Base-by-base conservation (phyloP, 2,113 vertebrate genomes). In the Sturnus vulgaris region DNA sequence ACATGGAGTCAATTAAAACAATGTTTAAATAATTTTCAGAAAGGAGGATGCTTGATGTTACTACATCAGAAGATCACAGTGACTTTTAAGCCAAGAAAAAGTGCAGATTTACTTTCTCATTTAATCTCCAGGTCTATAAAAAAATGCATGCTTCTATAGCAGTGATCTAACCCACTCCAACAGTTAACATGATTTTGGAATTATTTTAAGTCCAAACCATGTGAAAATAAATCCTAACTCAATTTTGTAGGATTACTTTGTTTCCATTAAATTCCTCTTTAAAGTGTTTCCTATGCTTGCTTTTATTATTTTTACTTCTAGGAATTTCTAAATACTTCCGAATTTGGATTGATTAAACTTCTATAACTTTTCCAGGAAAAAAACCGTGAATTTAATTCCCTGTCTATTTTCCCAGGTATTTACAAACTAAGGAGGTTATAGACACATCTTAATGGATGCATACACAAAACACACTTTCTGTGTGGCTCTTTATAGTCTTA, bases 1-100 rank as follows among this genome's bases (percentile, higher is more conserved):
- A 97, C 77, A 88, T 95, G 91, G 90, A 95, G 70, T 90, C 82
- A 95, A 90, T 97, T 91, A 96, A 95, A 97, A 87, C 88, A 95
- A 95, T 90, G 88, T 89, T 97, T 95, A 92, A 93, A 91, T 96
- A 72, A 68, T 96, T 93, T 97, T 86, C 78, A 68, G 86, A 79
- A 78, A 88, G 84, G 77, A 92, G 73, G 49, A 89, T 82, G 77
- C 92, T 95, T 95, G 86, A 93, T 93, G 89, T 96, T 93, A 59
- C 93, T 95, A 82, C 52, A 93, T 96, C 91, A 86, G 76, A 94
- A 64, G 78, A 87, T 86, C 86, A 92, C 86, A 91, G 66, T 89
- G 94, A 92, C 50, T 94, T 93, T 59, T 68, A 88, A 95, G 88
- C 80, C 82, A 96, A 66, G 39, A 81, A 84, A 75, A 40, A 87